Evolutionary conservation across 1,140 invertebrate genomes (phyloP), one percentile per base, ranked within the genome.

Genomic region (Zophobas atratus): DNA sequence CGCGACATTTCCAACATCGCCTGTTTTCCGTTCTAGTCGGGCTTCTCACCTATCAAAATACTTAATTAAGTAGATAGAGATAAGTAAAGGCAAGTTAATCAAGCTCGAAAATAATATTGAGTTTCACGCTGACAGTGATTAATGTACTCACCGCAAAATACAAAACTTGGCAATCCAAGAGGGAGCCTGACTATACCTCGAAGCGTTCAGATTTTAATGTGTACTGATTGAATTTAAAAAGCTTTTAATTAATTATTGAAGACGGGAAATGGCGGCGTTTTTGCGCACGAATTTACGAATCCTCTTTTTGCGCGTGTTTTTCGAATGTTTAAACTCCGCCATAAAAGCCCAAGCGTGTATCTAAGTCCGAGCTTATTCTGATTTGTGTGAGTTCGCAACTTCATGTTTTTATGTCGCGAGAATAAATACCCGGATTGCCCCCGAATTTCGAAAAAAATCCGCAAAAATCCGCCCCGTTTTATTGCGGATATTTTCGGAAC

Each of bases 21-120:
- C n/a, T 20, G 20, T 20, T 20, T 20, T 20, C 20, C 20, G 20
- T 20, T 20, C 20, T 20, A 20, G 20, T 20, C 20, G 20, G 20
- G 20, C 20, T 20, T 20, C 20, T 20, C 20, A 55, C 32, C 35
- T 55, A 55, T 55, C 53, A 55, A 55, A 55, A 34, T 55, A 34
- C 53, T 55, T 55, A 55, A 55, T 55, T 55, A 55, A 55, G 53
- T 55, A 55, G 33, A 60, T 38, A 60, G 33, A 38, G 34, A 60
- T 60, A 60, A 60, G 56, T 60, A 60, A 60, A 35, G 56, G 56
- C 56, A 60, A 60, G 56, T 38, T 60, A 60, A 60, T 60, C 56
- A 60, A 60, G 56, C 36, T 60, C 6, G 33, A 35, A 39, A 60
- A n/a, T 35, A 33, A 60, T 60, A 46, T 46, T 46, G 20, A 20